A percentile compares a stretch with the other conserved stretches of the same genome.
Conservation (phyloP, 2,888 invertebrate species). For the Cantharis rufa region DNA sequence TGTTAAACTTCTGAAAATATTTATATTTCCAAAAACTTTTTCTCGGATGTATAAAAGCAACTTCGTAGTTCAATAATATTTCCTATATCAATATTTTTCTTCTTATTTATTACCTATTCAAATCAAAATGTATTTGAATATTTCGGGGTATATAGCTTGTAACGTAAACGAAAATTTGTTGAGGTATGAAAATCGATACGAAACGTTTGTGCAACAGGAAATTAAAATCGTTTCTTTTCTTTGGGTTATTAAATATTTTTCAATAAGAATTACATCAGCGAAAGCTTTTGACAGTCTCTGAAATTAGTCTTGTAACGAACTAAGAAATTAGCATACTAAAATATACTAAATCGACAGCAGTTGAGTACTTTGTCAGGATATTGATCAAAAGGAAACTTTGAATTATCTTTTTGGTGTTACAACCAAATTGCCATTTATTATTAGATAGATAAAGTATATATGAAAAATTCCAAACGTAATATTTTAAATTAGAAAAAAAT, state of each 20-base stretch:
- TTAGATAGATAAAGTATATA: no score
- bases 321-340: neutral
- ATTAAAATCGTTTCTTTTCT: neutral
- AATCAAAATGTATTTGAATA: neutral
- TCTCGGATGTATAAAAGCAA: neutral
- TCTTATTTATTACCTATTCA: neutral
- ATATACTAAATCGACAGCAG: neutral
- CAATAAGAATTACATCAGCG: neutral
- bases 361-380: neutral
- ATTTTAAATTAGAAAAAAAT: neutral
- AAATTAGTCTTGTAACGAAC: neutral
- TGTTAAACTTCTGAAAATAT: neutral
- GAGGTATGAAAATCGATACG: neutral
- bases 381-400: neutral
- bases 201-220: neutral
- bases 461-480: neutral
- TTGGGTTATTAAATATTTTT: neutral
- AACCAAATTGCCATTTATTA: no score
- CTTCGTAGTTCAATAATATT: neutral
- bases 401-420: neutral
- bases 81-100: neutral
- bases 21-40: neutral
- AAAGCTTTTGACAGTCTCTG: neutral
- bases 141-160: neutral
- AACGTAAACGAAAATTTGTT: neutral